phyloP scores from a whole-genome alignment of 92 coral and sea anemone genomes.

The Paramuricea clavata region DNA sequence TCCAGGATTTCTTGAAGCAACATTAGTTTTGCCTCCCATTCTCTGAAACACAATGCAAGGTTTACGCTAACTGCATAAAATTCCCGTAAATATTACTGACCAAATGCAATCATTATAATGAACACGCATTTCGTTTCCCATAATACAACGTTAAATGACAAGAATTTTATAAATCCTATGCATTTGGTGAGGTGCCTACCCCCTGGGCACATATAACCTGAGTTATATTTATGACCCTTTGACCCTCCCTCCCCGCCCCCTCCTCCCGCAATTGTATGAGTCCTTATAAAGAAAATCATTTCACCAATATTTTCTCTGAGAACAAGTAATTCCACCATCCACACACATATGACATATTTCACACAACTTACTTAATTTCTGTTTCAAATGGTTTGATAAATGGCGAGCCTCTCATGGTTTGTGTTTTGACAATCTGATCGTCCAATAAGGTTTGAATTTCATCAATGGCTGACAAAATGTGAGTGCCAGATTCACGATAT shows the following conservation, averaged over 20 bases:
- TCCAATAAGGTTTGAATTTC: conserved; percentile 96
- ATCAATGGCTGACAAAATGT: conserved; percentile 94
- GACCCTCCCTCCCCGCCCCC: too few relatives aligned
- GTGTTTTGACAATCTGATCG: conserved; percentile 99
- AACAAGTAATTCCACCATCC: neutral
- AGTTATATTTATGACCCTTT: too few relatives aligned
- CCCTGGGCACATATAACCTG: too few relatives aligned
- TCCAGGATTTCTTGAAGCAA: conserved; percentile 96
- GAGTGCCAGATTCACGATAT: conserved; percentile 98
- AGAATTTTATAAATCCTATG: too few relatives aligned
- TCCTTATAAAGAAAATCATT: neutral
- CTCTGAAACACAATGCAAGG: conserved; percentile 57
- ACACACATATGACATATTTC: neutral
- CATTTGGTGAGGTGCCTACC: too few relatives aligned
- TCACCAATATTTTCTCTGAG: neutral
- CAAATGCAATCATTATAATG: too few relatives aligned
- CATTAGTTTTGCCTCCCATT: conserved; percentile 96
- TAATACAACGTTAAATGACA: too few relatives aligned
- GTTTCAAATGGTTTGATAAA: conserved; percentile 98
- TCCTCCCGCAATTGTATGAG: too few relatives aligned
- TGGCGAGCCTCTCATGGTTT: conserved; percentile 99
- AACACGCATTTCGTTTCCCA: too few relatives aligned
- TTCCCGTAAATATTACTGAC: too few relatives aligned
- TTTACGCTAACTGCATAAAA: too few relatives aligned
- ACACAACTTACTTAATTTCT: conserved; percentile 83